These are phyloP conservation scores for Ia io DNA, from an alignment of 2,113 vertebrate genomes.

Conservation along the genomic window DNA sequence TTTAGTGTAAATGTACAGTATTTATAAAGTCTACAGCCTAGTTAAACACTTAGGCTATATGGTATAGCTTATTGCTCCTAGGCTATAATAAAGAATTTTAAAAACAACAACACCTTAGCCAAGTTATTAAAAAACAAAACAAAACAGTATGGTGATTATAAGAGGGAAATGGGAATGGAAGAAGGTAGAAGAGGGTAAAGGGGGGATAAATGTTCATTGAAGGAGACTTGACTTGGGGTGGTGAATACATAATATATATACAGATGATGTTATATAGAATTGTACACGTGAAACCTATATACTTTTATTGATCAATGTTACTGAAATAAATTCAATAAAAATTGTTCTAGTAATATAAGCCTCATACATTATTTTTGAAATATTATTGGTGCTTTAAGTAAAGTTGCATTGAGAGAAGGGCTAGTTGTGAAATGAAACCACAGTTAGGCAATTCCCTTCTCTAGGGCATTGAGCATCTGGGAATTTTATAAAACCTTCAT, in stretches of 20 bases:
- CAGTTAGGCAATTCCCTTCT: constrained; percentile 14
- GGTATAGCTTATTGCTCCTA: background rate
- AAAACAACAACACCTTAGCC: too few species aligned
- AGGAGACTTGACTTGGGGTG: background rate
- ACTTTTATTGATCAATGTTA: background rate
- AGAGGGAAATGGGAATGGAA: background rate
- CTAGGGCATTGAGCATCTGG: background rate
- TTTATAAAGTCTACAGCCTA: background rate
- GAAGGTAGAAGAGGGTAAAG: background rate
- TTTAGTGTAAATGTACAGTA: too few species aligned
- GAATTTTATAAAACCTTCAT: constrained; percentile 20
- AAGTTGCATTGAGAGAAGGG: constrained; percentile 44
- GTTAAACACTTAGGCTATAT: background rate
- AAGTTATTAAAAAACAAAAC: too few species aligned
- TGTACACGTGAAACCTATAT: background rate
- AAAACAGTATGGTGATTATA: background rate
- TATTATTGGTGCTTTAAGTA: constrained; percentile 56
- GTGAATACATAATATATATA: background rate
- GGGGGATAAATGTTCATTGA: background rate
- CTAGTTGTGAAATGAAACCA: constrained; percentile 45
- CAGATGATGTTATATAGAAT: background rate
- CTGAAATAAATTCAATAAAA: background rate
- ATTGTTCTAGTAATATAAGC: constrained; percentile 62
- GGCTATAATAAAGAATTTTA: background rate
- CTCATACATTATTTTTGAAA: constrained; percentile 54